Conservation (phyloP, 2,888 invertebrate species). For the Sialis fuliginosa region DNA sequence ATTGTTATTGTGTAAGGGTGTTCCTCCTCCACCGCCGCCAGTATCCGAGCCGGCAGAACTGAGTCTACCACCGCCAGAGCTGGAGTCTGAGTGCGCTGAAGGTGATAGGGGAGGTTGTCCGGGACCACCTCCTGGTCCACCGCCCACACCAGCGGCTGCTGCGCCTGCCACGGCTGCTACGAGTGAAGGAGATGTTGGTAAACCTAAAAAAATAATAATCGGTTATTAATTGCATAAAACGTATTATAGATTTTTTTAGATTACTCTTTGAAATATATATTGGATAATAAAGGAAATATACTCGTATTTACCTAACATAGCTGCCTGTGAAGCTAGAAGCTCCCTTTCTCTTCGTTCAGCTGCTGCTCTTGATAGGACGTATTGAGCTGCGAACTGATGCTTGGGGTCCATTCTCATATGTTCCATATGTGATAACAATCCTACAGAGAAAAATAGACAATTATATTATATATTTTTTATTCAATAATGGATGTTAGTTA, state of each 20-base stretch:
- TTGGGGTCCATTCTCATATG: constrained; percentile 95
- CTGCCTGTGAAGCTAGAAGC: constrained; percentile 32
- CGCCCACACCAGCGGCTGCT: constrained; percentile 19
- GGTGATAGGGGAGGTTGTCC: constrained; percentile 29
- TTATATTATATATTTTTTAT: neutral
- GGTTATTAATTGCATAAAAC: no score
- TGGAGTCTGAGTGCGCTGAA: constrained; percentile 73
- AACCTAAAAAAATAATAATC: neutral
- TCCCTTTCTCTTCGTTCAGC: constrained; percentile 79
- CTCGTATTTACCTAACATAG: constrained; percentile 4
- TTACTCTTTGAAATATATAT: neutral
- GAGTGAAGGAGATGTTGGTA: constrained; percentile 4
- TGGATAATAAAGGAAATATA: neutral
- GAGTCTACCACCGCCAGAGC: constrained; percentile 60
- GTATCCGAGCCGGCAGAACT: constrained; percentile 67
- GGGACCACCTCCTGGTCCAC: constrained; percentile 52
- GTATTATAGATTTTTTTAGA: neutral
- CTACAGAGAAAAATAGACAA: constrained; percentile 26
- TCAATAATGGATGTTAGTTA: neutral
- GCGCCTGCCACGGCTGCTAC: constrained; percentile 6
- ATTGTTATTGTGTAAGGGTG: constrained; percentile 42
- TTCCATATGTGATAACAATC: constrained; percentile 84
- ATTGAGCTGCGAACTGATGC: constrained; percentile 89
- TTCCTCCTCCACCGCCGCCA: constrained; percentile 32
- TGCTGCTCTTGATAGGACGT: constrained; percentile 76